phyloP scores from a whole-genome alignment of 2,113 vertebrate species.

The Coracopsis vasa region DNA sequence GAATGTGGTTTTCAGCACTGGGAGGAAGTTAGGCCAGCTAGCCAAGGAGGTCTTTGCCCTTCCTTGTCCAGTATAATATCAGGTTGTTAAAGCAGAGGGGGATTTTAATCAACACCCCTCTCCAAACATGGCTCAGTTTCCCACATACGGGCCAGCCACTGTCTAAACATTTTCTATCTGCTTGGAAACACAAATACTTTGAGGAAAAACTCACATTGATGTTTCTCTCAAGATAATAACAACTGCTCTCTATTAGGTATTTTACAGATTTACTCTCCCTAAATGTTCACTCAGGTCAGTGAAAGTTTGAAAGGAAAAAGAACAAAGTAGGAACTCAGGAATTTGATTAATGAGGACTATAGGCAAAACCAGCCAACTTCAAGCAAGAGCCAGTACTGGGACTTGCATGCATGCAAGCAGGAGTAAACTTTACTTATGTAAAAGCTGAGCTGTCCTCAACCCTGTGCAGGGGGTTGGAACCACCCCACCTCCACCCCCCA shows the following conservation, averaged over 20 bases:
- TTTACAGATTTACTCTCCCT: background rate
- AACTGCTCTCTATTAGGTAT: background rate
- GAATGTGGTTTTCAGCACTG: background rate
- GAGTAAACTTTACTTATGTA: background rate
- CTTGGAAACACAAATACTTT: conserved; percentile 1
- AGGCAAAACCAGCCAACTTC: background rate
- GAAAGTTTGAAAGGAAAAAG: background rate
- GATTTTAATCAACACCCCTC: background rate
- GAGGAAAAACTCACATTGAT: background rate
- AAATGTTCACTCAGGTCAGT: background rate
- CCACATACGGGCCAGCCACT: background rate
- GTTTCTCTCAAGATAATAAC: background rate
- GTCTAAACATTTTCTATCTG: background rate
- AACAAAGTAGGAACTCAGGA: background rate
- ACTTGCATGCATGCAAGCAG: background rate
- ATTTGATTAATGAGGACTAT: background rate
- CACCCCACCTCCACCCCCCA: too few relatives aligned
- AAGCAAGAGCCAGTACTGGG: background rate
- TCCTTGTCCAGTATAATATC: background rate
- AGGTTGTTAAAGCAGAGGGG: background rate
- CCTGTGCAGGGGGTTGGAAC: background rate
- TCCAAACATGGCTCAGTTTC: background rate
- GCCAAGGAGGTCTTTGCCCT: background rate
- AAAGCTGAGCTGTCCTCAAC: background rate
- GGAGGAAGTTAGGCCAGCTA: background rate